Base-by-base conservation (phyloP, 2,113 vertebrate genomes). In the Phodopus roborovskii region DNA sequence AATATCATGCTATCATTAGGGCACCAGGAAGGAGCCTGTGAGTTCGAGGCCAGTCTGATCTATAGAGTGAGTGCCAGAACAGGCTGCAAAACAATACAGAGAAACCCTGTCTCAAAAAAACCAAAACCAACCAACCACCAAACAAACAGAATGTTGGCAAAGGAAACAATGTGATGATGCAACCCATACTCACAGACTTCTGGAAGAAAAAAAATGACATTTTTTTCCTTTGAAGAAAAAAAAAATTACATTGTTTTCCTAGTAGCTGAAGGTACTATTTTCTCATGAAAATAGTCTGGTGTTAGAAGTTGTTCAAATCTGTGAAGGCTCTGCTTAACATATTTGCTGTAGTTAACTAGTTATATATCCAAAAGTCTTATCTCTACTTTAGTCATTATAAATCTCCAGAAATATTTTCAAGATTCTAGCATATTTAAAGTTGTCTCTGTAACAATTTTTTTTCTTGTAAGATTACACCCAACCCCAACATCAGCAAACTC, bases 371-470 rank as follows among this genome's bases (percentile, higher is more conserved):
- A 92, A 36, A 56, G 13, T 58, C 50, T 64, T 82, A 66, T 33
- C 26, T 8, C 16, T 8, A 77, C 0, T 53, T 45, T 64, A 64
- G 73, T 30, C 81, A 20, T 70, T 5, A 73, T 42, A 89, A 78
- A 58, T 83, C 24, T 8, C 22, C 13, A 85, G 6, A 58, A 83
- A 22, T 73, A 24, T 83, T 90, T 92, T 79, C 78, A 81, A 79
- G 30, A 30, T 93, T 33, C 73, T 77, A 79, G 90, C 91, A 85
- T 39, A 87, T 74, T 66, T 78, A 39, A 79, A 96, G 79, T 74
- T 15, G 7, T 39, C 17, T 22, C 8, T 5, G 3, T 1, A 11
- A 62, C 15, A 1, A 7, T 13, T 22, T 88, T 90, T 26, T 5
- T 20, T 20, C 70, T 66, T 78, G 36, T 53, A n/a, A 42, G 56